phyloP scores from a whole-genome alignment of 2,888 invertebrate genomes.

The Dicroscelio sp. region DNA sequence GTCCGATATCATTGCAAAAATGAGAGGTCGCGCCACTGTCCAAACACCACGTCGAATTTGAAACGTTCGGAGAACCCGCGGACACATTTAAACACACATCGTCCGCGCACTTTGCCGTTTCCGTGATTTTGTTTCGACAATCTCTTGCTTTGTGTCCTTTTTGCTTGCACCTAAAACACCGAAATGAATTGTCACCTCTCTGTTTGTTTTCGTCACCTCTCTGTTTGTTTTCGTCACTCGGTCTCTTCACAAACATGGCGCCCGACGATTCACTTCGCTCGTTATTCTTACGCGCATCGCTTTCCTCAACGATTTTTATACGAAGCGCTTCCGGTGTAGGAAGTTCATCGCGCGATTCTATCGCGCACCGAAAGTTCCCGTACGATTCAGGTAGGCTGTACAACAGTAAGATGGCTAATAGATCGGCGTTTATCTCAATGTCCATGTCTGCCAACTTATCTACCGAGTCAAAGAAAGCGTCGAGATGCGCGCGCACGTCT shows the following conservation, averaged over 20 bases:
- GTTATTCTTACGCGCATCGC: not conserved
- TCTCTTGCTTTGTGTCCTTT: not conserved
- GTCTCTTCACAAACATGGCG: slow-evolving; percentile 37
- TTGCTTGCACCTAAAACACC: slow-evolving; percentile 35
- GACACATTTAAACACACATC: slow-evolving; percentile 39
- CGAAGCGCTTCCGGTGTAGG: not conserved
- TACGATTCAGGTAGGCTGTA: slow-evolving; percentile 24
- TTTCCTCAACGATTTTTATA: slow-evolving; percentile 24
- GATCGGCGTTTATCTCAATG: slow-evolving; percentile 12
- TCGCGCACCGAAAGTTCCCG: slow-evolving; percentile 44
- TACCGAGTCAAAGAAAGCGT: slow-evolving; percentile 5
- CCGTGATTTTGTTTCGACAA: slow-evolving; percentile 11
- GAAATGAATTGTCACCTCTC: not conserved
- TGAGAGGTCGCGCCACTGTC: not conserved
- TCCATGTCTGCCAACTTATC: slow-evolving; percentile 29
- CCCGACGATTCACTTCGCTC: too few relatives aligned
- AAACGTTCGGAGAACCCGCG: not conserved
- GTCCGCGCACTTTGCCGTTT: slow-evolving; percentile 18
- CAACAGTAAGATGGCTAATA: slow-evolving; percentile 9
- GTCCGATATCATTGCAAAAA: not conserved
- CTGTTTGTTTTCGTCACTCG: not conserved
- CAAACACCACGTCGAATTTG: not conserved
- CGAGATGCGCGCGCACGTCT: slow-evolving; percentile 8
- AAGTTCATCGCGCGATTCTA: slow-evolving; percentile 19
- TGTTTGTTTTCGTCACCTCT: slow-evolving; percentile 1